Conservation (phyloP, 2,797 vertebrate genomes). For the Rhodeus uyekii region DNA sequence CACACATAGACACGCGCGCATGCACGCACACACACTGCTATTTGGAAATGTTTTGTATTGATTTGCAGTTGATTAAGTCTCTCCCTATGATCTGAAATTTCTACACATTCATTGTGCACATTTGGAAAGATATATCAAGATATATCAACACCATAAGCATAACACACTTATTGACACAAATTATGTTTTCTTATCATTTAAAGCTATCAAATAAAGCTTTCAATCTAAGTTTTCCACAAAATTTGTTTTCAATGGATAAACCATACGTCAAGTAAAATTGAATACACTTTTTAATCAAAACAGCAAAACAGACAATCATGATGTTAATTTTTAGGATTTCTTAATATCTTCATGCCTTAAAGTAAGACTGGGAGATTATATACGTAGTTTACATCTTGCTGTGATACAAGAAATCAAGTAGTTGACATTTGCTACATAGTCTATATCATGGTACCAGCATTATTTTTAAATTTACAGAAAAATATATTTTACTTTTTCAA, state of each 20-base stretch:
- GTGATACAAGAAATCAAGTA: too few species aligned
- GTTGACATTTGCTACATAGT: too few species aligned
- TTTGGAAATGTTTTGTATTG: constrained; percentile 30
- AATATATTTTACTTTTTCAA: too few species aligned
- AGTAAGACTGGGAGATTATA: neutral
- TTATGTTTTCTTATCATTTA: neutral
- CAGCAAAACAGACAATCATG: too few species aligned
- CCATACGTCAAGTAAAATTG: neutral
- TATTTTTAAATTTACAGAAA: too few species aligned
- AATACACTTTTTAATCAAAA: neutral
- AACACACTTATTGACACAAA: neutral
- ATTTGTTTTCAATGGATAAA: too few species aligned
- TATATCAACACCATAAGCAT: neutral
- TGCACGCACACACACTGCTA: constrained; percentile 54
- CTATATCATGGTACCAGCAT: too few species aligned
- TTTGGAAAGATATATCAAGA: neutral
- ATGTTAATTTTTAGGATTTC: neutral
- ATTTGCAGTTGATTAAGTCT: constrained; percentile 15
- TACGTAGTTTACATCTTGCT: neutral
- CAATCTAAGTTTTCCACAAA: neutral
- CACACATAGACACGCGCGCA: constrained; percentile 11
- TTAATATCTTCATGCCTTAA: neutral
- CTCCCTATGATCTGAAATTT: constrained; percentile 18
- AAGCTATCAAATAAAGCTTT: neutral
- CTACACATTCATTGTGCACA: neutral